Evolutionary conservation across 2,113 vertebrate species (phyloP), one percentile per base, ranked within the genome.

Genomic region (Dendrocopos noguchii): DNA sequence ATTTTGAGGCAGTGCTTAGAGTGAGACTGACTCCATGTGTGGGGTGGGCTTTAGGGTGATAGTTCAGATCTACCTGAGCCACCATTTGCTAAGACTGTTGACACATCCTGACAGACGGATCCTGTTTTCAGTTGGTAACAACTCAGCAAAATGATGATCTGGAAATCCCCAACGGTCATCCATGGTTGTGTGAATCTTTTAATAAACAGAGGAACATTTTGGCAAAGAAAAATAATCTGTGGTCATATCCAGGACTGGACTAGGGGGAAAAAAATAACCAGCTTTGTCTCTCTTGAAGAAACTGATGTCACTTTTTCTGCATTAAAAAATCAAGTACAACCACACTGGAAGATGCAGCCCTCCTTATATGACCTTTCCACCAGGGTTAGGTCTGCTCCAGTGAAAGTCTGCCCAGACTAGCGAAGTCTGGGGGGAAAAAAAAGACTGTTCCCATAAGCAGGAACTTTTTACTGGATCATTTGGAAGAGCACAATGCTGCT

Each of bases 1-100:
- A 4, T 33, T 83, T 56, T 90, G 73, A 68, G 31, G 7, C 0
- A 0, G 4, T 17, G 12, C 21, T 75, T n/a, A 47, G 21, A 68
- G 15, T 27, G 27, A 84, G 53, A 53, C 22, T 18, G 20, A 34
- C 20, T 64, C 28, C 47, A 5, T 7, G 4, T 12, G 16, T 19
- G 17, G 17, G 2, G 4, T 67, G 53, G 9, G 13, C 10, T 78
- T 86, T 81, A 72, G 34, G 7, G 3, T 65, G 65, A n/a, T 53
- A 31, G 8, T 64, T 33, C 36, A 79, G 56, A 28, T 44, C 13
- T 70, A 52, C 7, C 9, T 56, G 16, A 25, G 21, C 31, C 53
- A 27, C 12, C 10, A 7, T 55, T 52, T 83, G 21, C 16, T 61
- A 34, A 57, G 47, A 31, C n/a, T 74, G 64, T 75, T 68, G 44